A percentile compares a stretch with the other conserved stretches of the same genome.
Evolutionary conservation across 2,797 vertebrate genomes (phyloP).

Genomic region (Heteromormyrus szaboi): DNA sequence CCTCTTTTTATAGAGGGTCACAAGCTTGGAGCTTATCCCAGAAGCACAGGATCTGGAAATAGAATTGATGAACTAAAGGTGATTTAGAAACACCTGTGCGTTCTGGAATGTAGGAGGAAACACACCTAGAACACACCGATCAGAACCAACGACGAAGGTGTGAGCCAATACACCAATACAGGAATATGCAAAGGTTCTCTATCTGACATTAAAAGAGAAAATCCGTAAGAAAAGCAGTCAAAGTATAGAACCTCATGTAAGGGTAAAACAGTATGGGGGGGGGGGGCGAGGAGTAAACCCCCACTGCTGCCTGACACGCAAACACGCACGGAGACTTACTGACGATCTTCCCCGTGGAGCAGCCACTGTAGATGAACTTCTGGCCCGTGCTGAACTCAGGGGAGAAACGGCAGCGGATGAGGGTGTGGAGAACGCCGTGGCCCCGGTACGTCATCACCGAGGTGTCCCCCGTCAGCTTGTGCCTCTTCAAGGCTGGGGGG

Average conservation of each 20-base stretch:
- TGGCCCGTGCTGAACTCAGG: slow-evolving; percentile 80
- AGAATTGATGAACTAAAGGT: background rate
- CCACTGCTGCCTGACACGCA: too few relatives aligned
- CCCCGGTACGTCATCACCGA: slow-evolving; percentile 90
- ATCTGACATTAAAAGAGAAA: background rate
- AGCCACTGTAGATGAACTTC: slow-evolving; percentile 83
- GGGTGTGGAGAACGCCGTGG: slow-evolving; percentile 83
- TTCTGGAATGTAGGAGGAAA: background rate
- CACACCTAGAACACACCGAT: background rate
- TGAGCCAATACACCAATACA: background rate
- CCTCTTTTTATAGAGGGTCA: background rate
- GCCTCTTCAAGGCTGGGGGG: slow-evolving; percentile 69
- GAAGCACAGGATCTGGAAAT: background rate
- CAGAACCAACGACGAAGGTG: background rate
- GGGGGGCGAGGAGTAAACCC: too few relatives aligned
- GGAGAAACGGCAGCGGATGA: slow-evolving; percentile 84
- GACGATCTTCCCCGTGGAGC: slow-evolving; percentile 80
- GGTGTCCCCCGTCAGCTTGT: slow-evolving; percentile 80
- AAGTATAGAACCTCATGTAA: background rate
- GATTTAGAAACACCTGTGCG: background rate
- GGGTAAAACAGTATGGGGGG: background rate
- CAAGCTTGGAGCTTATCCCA: background rate
- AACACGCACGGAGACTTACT: slow-evolving; percentile 54
- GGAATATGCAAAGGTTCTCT: background rate
- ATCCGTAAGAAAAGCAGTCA: background rate